These are phyloP conservation scores for Xiphophorus maculatus DNA, from an alignment of 2,113 vertebrate genomes.

Conservation along the genomic window DNA sequence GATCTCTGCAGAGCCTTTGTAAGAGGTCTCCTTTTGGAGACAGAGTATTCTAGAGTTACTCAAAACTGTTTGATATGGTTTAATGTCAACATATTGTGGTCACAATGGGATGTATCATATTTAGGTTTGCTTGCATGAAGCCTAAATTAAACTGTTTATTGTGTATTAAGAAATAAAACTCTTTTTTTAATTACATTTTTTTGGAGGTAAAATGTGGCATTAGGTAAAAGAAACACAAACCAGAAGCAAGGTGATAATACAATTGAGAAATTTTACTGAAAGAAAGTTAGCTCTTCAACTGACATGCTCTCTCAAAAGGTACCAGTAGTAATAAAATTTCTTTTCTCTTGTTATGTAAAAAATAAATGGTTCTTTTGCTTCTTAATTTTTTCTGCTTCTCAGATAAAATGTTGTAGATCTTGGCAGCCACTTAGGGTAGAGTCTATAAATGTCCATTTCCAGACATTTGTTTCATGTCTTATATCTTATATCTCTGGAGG, in stretches of 20 bases:
- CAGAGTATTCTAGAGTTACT: not conserved
- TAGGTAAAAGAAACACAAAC: not conserved
- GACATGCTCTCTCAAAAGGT: too few species aligned
- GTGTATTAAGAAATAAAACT: not conserved
- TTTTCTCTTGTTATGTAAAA: not conserved
- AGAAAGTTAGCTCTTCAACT: too few species aligned
- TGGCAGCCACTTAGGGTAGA: too few species aligned
- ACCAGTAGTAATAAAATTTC: not conserved
- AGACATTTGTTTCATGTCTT: too few species aligned
- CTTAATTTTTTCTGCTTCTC: not conserved
- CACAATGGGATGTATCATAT: too few species aligned
- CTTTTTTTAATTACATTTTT: not conserved
- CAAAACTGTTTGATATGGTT: not conserved
- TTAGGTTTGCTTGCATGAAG: too few species aligned
- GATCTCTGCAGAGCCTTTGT: not conserved
- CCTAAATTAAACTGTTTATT: not conserved
- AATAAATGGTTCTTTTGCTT: not conserved
- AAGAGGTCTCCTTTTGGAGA: not conserved
- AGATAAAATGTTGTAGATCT: too few species aligned
- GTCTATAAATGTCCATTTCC: not conserved
- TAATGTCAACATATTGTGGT: too few species aligned
- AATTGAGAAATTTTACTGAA: too few species aligned
- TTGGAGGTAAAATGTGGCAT: not conserved
- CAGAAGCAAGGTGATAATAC: not conserved
- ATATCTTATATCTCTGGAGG: too few species aligned